Evolutionary conservation across 2,888 invertebrate species (phyloP), one percentile per base, ranked within the genome.

Genomic region (Omphaloscelis lunosa): DNA sequence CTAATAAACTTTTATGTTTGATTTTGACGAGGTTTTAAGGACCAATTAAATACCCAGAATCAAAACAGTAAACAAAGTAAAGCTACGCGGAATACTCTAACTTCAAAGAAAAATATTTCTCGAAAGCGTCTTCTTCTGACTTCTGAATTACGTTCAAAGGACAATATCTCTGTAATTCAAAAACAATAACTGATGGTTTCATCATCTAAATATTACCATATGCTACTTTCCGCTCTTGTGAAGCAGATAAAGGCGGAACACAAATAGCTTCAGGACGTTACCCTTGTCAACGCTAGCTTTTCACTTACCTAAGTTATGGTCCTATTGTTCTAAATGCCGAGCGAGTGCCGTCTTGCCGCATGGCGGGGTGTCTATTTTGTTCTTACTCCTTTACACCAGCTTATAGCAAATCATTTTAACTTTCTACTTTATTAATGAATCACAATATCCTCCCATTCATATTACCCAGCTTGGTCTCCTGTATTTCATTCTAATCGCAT

Each of bases 201-300:
- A 82, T 82, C 48, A 76, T 75, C 66, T 86, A 58, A 84, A 80
- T 77, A 72, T 76, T 72, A 39, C 84, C 82, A 84, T 83, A 86
- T 77, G 88, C 73, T 88, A 86, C 87, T 86, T 87, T 84, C 80
- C 75, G 68, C 75, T 78, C 81, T 77, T 72, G 72, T 72, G 68
- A 76, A 76, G 86, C 85, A 89, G 89, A 90, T 92, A 91, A 88
- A 89, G 88, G 89, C 85, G 86, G 85, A 88, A 90, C 91, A 89
- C 91, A 93, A 94, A 94, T 93, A 94, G 93, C 91, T 89, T 83
- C 89, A 93, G 93, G 93, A 93, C 93, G 89, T 94, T 93, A 94
- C 93, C 93, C 94, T 91, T 94, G 94, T 94, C 94, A 94, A 92
- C 92, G 93, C 89, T 91, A 93, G 93, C 93, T 93, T 94, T 94